These are phyloP conservation scores for Dromaius novaehollandiae DNA, from an alignment of 2,113 vertebrate genomes.

Conservation along the genomic window DNA sequence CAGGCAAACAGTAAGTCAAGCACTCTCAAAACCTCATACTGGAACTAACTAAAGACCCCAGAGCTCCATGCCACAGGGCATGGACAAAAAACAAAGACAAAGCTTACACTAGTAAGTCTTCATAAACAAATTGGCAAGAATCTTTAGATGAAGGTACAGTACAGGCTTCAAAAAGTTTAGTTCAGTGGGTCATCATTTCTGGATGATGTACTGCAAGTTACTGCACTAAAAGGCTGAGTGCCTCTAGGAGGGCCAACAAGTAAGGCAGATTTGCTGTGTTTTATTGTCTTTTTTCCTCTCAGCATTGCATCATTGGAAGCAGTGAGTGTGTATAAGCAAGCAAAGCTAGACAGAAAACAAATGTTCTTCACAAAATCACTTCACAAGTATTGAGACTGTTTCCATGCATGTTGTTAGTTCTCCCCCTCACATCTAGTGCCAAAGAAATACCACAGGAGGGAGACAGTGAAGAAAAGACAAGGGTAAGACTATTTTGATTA, in stretches of 20 bases:
- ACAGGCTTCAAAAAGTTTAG: not conserved
- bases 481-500: not conserved
- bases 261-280: not conserved
- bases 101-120: not conserved
- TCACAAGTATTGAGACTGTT: slow-evolving; percentile 30
- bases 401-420: not conserved
- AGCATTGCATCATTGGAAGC: not conserved
- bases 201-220: not conserved
- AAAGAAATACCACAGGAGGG: not conserved
- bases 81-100: not conserved
- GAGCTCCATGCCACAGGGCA: not conserved
- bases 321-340: slow-evolving; percentile 50
- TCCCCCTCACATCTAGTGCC: not conserved
- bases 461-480: not conserved
- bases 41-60: not conserved
- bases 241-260: not conserved
- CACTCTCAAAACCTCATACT: not conserved
- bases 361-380: slow-evolving; percentile 3
- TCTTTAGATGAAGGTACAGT: not conserved
- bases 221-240: not conserved
- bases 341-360: slow-evolving; percentile 38
- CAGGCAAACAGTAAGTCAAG: not conserved
- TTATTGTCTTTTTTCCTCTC: not conserved
- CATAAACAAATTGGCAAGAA: not conserved
- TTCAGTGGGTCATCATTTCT: not conserved